Evolutionary conservation across 2,113 vertebrate genomes (phyloP).

Genomic region (Sclerurus mexicanus): DNA sequence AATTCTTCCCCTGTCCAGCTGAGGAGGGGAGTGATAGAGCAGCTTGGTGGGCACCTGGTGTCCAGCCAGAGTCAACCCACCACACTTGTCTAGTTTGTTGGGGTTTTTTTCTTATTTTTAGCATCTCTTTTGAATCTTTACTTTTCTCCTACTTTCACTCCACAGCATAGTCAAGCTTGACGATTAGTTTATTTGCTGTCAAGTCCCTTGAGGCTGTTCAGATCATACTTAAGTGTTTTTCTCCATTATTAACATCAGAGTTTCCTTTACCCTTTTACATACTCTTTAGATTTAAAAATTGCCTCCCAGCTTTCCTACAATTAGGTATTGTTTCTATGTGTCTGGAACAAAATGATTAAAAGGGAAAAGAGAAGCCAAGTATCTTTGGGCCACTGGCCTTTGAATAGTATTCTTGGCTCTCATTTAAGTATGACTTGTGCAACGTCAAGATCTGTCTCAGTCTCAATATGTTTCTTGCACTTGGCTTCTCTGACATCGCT

Average conservation of each 20-base stretch:
- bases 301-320: background rate
- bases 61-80: background rate
- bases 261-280: conserved; percentile 44
- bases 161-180: background rate
- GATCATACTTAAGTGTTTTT: background rate
- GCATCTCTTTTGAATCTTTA: background rate
- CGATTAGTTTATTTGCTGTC: background rate
- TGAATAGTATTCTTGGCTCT: conserved; percentile 4
- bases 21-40: background rate
- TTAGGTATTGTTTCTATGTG: conserved; percentile 11
- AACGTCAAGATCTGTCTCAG: conserved; percentile 1
- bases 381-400: conserved; percentile 8
- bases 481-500: background rate
- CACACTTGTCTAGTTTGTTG: background rate
- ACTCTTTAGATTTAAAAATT: background rate
- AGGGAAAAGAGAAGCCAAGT: background rate
- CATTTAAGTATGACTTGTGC: background rate
- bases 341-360: background rate
- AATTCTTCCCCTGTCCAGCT: background rate
- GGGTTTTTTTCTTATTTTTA: background rate
- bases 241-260: background rate
- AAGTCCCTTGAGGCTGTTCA: background rate
- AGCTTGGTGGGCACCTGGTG: background rate
- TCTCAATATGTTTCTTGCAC: background rate
- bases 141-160: conserved; percentile 16